Conservation (phyloP, 2,113 vertebrate genomes). For the Chionis minor region DNA sequence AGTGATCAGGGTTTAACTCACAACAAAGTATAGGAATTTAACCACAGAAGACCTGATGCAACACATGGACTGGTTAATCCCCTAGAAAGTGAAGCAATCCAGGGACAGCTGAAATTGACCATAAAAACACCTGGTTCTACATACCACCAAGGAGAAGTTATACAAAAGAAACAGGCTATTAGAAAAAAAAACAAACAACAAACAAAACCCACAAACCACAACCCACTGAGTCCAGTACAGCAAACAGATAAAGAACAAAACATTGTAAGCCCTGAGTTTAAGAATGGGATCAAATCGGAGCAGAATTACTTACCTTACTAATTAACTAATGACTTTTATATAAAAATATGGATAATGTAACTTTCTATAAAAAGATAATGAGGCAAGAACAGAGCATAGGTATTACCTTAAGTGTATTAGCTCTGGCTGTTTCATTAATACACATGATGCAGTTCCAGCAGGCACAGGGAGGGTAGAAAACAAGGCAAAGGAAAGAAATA, state of each 20-base stretch:
- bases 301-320: conserved; percentile 63
- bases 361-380: conserved; percentile 71
- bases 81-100: neutral
- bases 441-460: neutral
- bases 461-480: neutral
- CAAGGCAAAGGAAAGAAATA: neutral
- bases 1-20: neutral
- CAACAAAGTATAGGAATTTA: neutral
- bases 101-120: neutral
- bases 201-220: neutral
- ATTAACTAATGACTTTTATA: too few relatives aligned
- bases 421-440: neutral
- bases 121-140: neutral
- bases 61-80: neutral
- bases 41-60: neutral
- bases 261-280: neutral
- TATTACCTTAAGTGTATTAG: conserved; percentile 68
- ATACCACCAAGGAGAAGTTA: neutral
- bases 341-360: neutral
- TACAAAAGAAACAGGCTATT: neutral
- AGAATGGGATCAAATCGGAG: neutral
- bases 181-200: neutral
- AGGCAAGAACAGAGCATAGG: conserved; percentile 58
- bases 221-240: neutral
- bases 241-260: neutral